Base-by-base conservation (phyloP, 1,140 invertebrate species). In the Lanistes nyassanus region DNA sequence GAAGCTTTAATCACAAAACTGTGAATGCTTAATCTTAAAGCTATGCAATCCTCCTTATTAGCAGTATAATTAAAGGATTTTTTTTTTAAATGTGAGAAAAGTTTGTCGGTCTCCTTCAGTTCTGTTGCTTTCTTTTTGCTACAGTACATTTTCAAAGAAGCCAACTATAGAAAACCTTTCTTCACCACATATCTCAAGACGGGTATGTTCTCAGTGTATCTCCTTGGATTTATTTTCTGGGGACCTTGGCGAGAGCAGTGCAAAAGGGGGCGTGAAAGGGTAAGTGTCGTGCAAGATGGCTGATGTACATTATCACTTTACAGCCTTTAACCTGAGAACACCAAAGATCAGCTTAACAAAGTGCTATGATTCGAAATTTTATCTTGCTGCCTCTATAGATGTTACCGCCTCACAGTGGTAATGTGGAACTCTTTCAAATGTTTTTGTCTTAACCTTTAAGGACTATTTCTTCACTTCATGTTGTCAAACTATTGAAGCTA, bases 121-220 rank as follows among this genome's bases (percentile, higher is more conserved):
- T n/a, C n/a, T n/a, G n/a, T n/a, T 21, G n/a, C 16, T 74, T n/a
- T 73, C 75, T 39, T 74, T 29, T 66, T 36, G 75, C 92, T 92
- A 70, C 90, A 97, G 95, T 95, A 94, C 89, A 92, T 96, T 66
- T 96, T 95, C 84, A 91, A 93, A 79, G 91, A 95, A 90, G 93
- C 92, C 84, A 90, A 93, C 31, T 96, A 92, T 85, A 91, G 95
- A 84, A 96, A 96, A 83, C 95, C 95, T 72, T 96, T 95, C 89
- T 97, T 96, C 88, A 95, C 92, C 80, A 96, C 95, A 11, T 97
- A 96, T 87, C 89, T 96, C 51, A 96, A 96, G 88, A 96, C 94
- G 16, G 94, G 94, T 11, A 94, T 97, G 94, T 96, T 97, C 85
- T 93, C 93, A 2, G 87, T 96, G 31, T 97, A 96, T 87, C 89